Base-by-base conservation (phyloP, 2,113 vertebrate species). In the Danionella cerebrum region DNA sequence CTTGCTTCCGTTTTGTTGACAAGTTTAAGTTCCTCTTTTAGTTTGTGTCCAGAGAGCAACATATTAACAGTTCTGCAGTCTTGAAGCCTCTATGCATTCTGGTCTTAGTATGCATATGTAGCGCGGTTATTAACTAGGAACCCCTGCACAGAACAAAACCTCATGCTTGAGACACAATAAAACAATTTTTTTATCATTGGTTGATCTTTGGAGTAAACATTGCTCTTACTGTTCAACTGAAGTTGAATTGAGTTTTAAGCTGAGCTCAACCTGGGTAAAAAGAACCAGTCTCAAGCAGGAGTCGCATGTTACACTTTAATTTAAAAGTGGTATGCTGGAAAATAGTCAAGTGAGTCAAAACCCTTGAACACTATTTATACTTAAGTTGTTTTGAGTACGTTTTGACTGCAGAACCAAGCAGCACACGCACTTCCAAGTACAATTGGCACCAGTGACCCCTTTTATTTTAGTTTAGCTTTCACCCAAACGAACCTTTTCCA, bases 1-100 rank as follows among this genome's bases (percentile, higher is more conserved):
- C 82, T 88, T 69, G 58, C 55, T 73, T 83, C 81, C 10, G 44
- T 85, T 82, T 83, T 59, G 80, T 85, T 85, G 83, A 80, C 76
- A 74, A 78, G 78, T 71, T 45, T 77, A 53, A 39, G 84, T 25
- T 42, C 79, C 75, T 12, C 55, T 68, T 76, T 73, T 70, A 44
- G 70, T 63, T 42, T 35, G 21, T 48, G 54, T 79, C 81, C 70
- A 75, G 78, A 65, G 80, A 76, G 75, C 75, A 69, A 81, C 66
- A 75, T 79, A 79, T 87, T 86, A 86, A n/a, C 70, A 72, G 82
- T 87, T 86, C 83, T 85, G 83, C 82, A 88, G 83, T 86, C 83
- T 81, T 75, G 58, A 82, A 75, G 67, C 78, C 65, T 74, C 67
- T 83, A 84, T 85, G 83, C 85, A 87, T 86, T 84, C 80, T 84